Base-by-base conservation (phyloP, 2,888 invertebrate species). In the Eristalis arbustorum region DNA sequence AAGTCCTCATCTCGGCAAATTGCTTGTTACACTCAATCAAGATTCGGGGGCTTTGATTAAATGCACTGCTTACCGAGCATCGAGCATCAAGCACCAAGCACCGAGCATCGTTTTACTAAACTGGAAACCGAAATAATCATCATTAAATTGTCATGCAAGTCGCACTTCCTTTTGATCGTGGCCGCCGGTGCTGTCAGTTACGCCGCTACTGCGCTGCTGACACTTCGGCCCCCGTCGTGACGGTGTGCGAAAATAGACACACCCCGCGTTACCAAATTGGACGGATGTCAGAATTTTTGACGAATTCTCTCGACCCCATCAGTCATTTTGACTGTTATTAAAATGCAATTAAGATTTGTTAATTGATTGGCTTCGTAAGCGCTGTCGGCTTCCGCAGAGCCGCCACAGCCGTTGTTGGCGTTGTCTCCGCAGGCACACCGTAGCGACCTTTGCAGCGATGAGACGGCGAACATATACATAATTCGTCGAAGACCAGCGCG, bases 81-180 rank as follows among this genome's bases (percentile, higher is more conserved):
- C 74, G 61, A 75, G 72, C 31, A 88, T 37, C n/a, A n/a, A n/a
- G n/a, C n/a, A 69, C 42, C 59, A 63, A 74, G 72, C 31, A 87
- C 59, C 74, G 66, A 72, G 68, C 34, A 88, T 49, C 78, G 75
- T 88, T 83, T 83, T 84, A 79, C 78, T 83, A 62, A 79, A 88
- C 79, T 80, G 83, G 84, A 88, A 88, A 80, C 83, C 31, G 76
- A 88, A 83, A 84, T 88, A 82, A 79, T 88, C 83, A 84, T 88
- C 88, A 88, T 88, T 88, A 88, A 88, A 88, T 88, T 88, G 88
- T 88, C 80, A 88, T 88, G 88, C 84, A 88, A 80, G 76, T 84
- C 88, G 88, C 88, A 88, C 83, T 80, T 84, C 56, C 76, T 79
- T 88, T 88, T 87, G 87, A 87, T 87, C 78, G 59, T 37, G 56